phyloP scores from a whole-genome alignment of 2,888 invertebrate species.

The Watsonalla cultraria region DNA sequence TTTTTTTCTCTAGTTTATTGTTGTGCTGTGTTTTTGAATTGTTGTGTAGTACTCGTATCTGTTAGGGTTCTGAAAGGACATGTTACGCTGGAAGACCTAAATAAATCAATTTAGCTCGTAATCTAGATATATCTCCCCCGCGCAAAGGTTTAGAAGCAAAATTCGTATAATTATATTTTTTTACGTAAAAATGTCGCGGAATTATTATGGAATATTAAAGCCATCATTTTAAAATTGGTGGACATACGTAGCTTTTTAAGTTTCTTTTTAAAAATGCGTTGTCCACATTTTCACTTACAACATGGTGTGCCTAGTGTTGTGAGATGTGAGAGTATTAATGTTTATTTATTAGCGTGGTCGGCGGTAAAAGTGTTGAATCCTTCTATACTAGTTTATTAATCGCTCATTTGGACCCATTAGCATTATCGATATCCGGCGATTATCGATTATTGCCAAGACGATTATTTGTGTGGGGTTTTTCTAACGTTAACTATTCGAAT shows the following conservation, averaged over 20 bases:
- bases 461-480: neutral
- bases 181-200: no score
- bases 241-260: no score
- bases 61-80: neutral
- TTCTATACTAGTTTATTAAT: constrained; percentile 1
- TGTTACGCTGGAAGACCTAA: no score
- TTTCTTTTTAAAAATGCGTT: neutral
- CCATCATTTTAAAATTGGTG: no score
- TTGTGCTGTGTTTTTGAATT: constrained; percentile 31
- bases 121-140: no score
- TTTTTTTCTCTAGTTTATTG: constrained; percentile 43
- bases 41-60: constrained; percentile 1
- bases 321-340: constrained; percentile 22
- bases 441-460: neutral
- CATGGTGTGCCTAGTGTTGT: neutral
- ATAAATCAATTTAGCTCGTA: no score
- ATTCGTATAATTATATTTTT: no score
- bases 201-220: no score
- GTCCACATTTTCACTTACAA: neutral
- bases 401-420: constrained; percentile 1
- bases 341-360: constrained; percentile 22
- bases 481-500: neutral
- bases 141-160: no score
- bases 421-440: neutral
- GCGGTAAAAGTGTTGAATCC: constrained; percentile 2